Evolutionary conservation across 1,140 invertebrate genomes (phyloP).

Genomic region (Pentalonia nigronervosa): DNA sequence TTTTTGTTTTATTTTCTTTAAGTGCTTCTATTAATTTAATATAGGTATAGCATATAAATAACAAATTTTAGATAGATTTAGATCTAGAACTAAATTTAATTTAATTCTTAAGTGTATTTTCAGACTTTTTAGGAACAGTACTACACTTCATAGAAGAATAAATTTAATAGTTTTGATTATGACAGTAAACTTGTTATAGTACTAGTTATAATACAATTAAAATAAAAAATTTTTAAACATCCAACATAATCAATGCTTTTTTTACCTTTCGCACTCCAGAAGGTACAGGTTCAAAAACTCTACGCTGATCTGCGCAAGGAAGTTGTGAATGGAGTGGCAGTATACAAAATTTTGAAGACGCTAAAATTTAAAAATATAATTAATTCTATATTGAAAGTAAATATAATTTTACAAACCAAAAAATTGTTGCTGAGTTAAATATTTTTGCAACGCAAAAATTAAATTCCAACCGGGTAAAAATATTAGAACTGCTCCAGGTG

Average conservation of each 20-base stretch:
- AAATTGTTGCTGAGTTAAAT: slow-evolving; percentile 77
- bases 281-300: slow-evolving; percentile 83
- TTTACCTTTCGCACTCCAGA: slow-evolving; percentile 73
- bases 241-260: background rate
- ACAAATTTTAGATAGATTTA: too few species aligned
- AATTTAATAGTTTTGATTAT: background rate
- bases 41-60: background rate
- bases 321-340: slow-evolving; percentile 90
- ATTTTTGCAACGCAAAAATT: slow-evolving; percentile 90
- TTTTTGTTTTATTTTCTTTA: too few species aligned
- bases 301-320: slow-evolving; percentile 87
- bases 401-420: slow-evolving; percentile 69
- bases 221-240: background rate
- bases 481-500: slow-evolving; percentile 85
- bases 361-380: slow-evolving; percentile 44
- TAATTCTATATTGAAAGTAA: background rate
- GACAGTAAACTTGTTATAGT: background rate
- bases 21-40: background rate
- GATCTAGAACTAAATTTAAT: too few species aligned
- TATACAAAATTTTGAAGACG: slow-evolving; percentile 70
- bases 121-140: background rate
- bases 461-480: slow-evolving; percentile 95
- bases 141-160: background rate
- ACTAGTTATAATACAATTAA: background rate
- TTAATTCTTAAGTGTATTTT: too few species aligned